Base-by-base conservation (phyloP, 2,797 vertebrate species). In the Ptychobarbus kaznakovi region DNA sequence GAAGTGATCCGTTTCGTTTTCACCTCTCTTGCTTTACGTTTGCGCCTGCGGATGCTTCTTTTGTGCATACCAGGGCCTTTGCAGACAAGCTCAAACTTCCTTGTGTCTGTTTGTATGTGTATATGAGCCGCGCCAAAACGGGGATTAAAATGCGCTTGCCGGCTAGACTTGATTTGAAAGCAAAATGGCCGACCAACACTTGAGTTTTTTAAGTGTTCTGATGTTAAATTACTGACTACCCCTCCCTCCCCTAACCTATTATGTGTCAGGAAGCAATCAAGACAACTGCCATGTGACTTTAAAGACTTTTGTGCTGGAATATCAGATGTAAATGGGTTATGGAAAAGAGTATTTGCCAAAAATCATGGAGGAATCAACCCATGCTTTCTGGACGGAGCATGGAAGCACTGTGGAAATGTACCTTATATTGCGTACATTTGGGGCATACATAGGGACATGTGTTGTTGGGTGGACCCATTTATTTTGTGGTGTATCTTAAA, bases 261-360 rank as follows among this genome's bases (percentile, higher is more conserved):
- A 53, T 65, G 72, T 86, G 77, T 88, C 82, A 83, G 80, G 68
- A 85, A 85, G 86, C 86, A 87, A 87, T 89, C 79, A 85, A 87
- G 72, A 78, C 68, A 77, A 87, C 88, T 77, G 81, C 86, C 88
- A 82, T 85, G 68, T 80, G 86, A 87, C 80, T 85, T 72, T 73
- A 73, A 75, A 82, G 75, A 79, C 74, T 42, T 87, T 32, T 75
- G 87, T 83, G 81, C 87, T 81, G 79, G 49, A 84, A 58, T 86
- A 72, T 86, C 87, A 88, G 82, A 86, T 79, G 84, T 81, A 68
- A 61, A 65, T 65, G 76, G 77, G 49, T 80, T 69, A 87, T 65
- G 13, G 42, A 77, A 69, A 61, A 75, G 78, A 85, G 68, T 32
- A 3, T 80, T 88, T 22, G 58, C 80, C 81, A 85, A 83, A 68